Evolutionary conservation across 1,140 invertebrate species (phyloP).

Genomic region (Ostrea denselamellosa): DNA sequence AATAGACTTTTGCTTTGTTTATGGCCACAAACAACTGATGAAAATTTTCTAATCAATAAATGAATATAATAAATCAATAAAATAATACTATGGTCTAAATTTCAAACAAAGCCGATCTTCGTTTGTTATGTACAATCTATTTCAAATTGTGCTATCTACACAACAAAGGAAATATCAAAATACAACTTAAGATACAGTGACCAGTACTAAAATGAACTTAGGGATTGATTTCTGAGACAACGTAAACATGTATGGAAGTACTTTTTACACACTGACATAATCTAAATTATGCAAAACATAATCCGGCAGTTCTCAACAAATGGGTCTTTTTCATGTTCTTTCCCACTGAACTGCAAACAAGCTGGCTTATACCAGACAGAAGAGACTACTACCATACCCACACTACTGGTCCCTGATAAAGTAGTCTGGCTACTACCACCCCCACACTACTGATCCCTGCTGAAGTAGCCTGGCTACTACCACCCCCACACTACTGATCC

Average conservation of each 20-base stretch:
- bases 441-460: too few species aligned
- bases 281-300: not conserved
- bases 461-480: too few species aligned
- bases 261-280: not conserved
- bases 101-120: not conserved
- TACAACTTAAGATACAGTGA: not conserved
- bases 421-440: too few species aligned
- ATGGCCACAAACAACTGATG: not conserved
- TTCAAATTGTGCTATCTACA: not conserved
- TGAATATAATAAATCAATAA: not conserved
- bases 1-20: not conserved
- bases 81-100: not conserved
- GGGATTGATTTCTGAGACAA: not conserved
- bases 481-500: too few species aligned
- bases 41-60: slow-evolving; percentile 5
- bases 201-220: not conserved
- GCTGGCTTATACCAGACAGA: not conserved
- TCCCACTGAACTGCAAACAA: not conserved
- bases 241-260: not conserved
- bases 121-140: not conserved
- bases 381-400: too few species aligned
- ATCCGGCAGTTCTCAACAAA: not conserved
- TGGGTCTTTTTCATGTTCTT: slow-evolving; percentile 26
- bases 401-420: too few species aligned
- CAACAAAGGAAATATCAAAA: not conserved